A percentile compares a stretch with the other conserved stretches of the same genome.
phyloP scores from a whole-genome alignment of 2,888 invertebrate genomes.

The Erebia epiphron region DNA sequence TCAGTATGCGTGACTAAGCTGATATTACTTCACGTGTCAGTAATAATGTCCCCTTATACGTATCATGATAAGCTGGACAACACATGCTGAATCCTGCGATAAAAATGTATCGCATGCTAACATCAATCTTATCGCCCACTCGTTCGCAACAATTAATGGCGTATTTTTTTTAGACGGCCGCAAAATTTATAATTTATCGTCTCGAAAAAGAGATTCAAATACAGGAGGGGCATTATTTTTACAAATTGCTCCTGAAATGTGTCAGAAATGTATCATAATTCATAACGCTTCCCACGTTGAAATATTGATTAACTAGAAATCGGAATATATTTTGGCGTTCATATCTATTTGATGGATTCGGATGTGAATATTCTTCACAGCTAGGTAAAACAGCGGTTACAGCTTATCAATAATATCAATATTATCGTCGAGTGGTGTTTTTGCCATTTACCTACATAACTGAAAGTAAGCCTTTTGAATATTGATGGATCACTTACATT shows the following conservation, averaged over 20 bases:
- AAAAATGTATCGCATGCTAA: conserved; percentile 31
- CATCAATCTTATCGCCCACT: conserved; percentile 41
- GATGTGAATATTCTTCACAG: conserved; percentile 27
- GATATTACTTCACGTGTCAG: background rate
- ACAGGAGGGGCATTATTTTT: conserved; percentile 45
- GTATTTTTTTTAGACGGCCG: conserved; percentile 41
- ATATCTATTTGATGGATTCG: conserved; percentile 41
- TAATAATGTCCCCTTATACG: background rate
- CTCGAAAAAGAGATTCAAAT: conserved; percentile 43
- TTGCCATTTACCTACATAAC: conserved; percentile 18
- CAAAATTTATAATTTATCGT: conserved; percentile 46
- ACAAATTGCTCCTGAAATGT: conserved; percentile 47
- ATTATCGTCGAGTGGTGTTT: conserved; percentile 26
- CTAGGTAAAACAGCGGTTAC: conserved; percentile 14
- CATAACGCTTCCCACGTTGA: conserved; percentile 46
- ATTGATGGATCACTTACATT: background rate
- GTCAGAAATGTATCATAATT: conserved; percentile 50
- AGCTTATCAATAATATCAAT: conserved; percentile 13
- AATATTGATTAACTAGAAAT: conserved; percentile 47
- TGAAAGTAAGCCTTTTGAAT: conserved; percentile 11
- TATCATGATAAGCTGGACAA: conserved; percentile 15
- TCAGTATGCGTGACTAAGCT: no score
- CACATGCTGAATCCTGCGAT: conserved; percentile 11
- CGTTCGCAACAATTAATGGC: conserved; percentile 43
- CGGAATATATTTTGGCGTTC: conserved; percentile 47